Base-by-base conservation (phyloP, 2,888 invertebrate genomes). In the Drosophila demipolita region DNA sequence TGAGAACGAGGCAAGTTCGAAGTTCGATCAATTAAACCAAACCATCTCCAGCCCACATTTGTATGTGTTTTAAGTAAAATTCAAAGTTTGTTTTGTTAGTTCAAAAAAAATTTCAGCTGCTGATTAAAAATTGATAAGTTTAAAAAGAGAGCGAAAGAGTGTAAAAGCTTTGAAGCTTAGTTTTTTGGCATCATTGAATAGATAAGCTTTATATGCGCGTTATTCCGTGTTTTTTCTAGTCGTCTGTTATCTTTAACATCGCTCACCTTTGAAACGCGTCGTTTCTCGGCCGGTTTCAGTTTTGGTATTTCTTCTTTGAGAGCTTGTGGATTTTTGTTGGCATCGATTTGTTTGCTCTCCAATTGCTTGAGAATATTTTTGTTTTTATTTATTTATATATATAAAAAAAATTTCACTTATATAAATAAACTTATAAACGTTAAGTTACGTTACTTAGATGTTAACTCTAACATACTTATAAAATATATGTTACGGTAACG, bases 281-380 rank as follows among this genome's bases (percentile, higher is more conserved):
- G 84, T 66, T 88, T 87, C 29, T 94, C 94, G 49, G 94, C 93
- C 65, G 95, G 92, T 88, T 94, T 95, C 32, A 95, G 93, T 93
- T 95, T 95, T 87, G 95, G 95, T 92, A 95, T 94, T 91, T 95
- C 95, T 93, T 95, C 95, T 89, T 94, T 94, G 55, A 90, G 78
- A 61, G 90, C 82, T 92, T 95, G 94, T 66, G 94, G 93, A 91
- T 95, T 95, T 91, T 94, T 91, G 78, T 91, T 87, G 35, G 92
- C 86, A 64, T 91, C 91, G 65, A 92, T 55, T 67, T 83, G 87
- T 55, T 89, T 90, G 71, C 67, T 88, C 69, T 88, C 89, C 64
- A 79, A 72, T 79, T 89, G 80, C 88, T 92, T 40, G 36, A 45
- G 45, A 67, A 75, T 49, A 76, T 64, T 67, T 71, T 48, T 67